These are phyloP conservation scores for Enteromius unitaeniatus DNA, from an alignment of 2,797 vertebrate species.

Conservation along the genomic window DNA sequence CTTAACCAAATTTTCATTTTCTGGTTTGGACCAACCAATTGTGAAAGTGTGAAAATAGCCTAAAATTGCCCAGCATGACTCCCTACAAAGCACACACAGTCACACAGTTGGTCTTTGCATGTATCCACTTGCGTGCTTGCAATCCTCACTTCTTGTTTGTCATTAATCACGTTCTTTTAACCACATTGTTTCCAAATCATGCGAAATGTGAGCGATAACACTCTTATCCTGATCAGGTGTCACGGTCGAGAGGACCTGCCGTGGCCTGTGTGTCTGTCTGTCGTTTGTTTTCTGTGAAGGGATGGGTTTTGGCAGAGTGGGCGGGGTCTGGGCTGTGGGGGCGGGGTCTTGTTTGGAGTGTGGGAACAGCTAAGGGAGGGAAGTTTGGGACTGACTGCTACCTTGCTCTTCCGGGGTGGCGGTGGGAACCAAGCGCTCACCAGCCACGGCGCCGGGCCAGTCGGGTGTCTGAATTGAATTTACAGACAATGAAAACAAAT, in stretches of 20 bases:
- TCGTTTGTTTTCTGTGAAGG: slow-evolving; percentile 56
- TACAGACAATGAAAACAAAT: slow-evolving; percentile 13
- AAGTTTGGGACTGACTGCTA: slow-evolving; percentile 53
- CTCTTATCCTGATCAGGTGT: slow-evolving; percentile 75
- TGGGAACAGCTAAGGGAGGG: slow-evolving; percentile 77
- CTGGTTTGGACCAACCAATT: neutral
- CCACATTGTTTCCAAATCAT: slow-evolving; percentile 40
- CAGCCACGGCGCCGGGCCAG: slow-evolving; percentile 56
- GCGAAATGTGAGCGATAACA: slow-evolving; percentile 68
- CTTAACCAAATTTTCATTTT: neutral
- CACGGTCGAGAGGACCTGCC: slow-evolving; percentile 53
- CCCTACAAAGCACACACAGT: neutral
- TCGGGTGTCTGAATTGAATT: slow-evolving; percentile 52
- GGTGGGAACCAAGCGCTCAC: slow-evolving; percentile 44
- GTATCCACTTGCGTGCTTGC: slow-evolving; percentile 30
- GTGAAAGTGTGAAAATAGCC: slow-evolving; percentile 28
- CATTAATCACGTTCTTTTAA: slow-evolving; percentile 66
- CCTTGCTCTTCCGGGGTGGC: slow-evolving; percentile 53
- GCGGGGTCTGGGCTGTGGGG: slow-evolving; percentile 54
- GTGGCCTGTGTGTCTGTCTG: slow-evolving; percentile 51
- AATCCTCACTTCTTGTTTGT: slow-evolving; percentile 53
- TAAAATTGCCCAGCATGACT: neutral
- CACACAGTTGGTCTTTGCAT: slow-evolving; percentile 12
- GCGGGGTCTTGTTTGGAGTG: slow-evolving; percentile 76
- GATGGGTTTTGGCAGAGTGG: slow-evolving; percentile 48